A percentile compares a stretch with the other conserved stretches of the same genome.
These are phyloP conservation scores for Sinocyclocheilus grahami DNA, from an alignment of 2,113 vertebrate species.

Conservation along the genomic window DNA sequence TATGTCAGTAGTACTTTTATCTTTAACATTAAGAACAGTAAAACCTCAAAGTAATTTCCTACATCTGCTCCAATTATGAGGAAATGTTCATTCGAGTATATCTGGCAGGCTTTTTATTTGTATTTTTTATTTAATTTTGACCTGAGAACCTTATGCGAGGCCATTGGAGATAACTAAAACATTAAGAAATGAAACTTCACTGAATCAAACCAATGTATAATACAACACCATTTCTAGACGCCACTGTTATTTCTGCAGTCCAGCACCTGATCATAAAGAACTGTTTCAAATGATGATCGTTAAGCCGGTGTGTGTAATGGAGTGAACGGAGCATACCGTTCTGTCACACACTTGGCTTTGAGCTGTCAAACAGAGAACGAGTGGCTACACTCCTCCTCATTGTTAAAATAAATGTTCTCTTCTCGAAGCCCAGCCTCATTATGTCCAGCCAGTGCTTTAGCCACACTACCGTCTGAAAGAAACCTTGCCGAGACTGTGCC, in stretches of 20 bases:
- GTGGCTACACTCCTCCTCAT: slow-evolving; percentile 50
- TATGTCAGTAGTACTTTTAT: not conserved
- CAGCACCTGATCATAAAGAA: not conserved
- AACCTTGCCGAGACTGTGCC: not conserved
- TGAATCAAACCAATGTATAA: not conserved
- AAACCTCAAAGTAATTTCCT: not conserved
- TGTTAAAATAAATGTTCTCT: slow-evolving; percentile 61
- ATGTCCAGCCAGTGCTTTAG: slow-evolving; percentile 39
- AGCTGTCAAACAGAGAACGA: slow-evolving; percentile 29
- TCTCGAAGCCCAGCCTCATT: slow-evolving; percentile 57
- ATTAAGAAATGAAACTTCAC: slow-evolving; percentile 61
- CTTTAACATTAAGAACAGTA: not conserved
- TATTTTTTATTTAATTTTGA: not conserved
- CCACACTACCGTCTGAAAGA: slow-evolving; percentile 31
- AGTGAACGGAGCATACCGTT: not conserved
- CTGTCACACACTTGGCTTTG: slow-evolving; percentile 41
- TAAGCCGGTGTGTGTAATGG: slow-evolving; percentile 30
- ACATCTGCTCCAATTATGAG: not conserved
- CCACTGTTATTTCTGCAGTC: slow-evolving; percentile 57
- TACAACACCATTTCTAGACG: slow-evolving; percentile 61
- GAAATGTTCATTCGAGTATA: not conserved
- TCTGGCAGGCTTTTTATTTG: not conserved
- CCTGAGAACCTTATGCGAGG: slow-evolving; percentile 35
- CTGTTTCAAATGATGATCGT: slow-evolving; percentile 25
- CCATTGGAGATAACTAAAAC: slow-evolving; percentile 54